Conservation (phyloP, 2,888 invertebrate species). For the Idaea straminata region DNA sequence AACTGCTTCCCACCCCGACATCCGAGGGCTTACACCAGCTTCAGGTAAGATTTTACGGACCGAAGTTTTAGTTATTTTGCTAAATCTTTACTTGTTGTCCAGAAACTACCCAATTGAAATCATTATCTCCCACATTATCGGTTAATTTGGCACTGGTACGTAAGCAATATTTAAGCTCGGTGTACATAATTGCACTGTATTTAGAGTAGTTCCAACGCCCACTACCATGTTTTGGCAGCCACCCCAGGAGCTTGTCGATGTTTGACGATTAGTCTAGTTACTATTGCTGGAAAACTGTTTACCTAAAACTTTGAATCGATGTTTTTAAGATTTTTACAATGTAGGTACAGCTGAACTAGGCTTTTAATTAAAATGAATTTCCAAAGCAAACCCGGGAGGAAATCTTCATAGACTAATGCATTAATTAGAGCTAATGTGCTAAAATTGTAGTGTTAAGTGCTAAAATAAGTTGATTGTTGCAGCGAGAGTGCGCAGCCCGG, state of each 20-base stretch:
- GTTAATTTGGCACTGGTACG: no score
- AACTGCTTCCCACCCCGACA: constrained; percentile 66
- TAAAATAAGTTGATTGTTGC: constrained; percentile 36
- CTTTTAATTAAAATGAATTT: no score
- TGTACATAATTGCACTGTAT: no score
- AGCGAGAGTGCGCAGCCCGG: constrained; percentile 69
- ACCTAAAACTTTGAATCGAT: no score
- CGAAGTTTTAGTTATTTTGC: background rate
- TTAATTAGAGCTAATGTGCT: constrained; percentile 21
- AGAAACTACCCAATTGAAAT: background rate
- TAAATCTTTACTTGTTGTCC: background rate
- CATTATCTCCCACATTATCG: background rate
- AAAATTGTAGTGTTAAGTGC: constrained; percentile 12
- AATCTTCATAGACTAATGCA: constrained; percentile 9
- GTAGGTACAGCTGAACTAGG: no score
- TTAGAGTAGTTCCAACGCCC: no score
- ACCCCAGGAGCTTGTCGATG: background rate
- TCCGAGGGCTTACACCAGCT: constrained; percentile 56
- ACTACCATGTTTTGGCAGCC: background rate
- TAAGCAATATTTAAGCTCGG: no score
- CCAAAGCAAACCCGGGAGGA: background rate
- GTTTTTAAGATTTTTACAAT: no score
- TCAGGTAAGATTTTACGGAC: constrained; percentile 45
- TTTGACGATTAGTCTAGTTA: background rate
- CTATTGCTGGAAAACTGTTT: no score